These are phyloP conservation scores for Drymodes brunneopygia DNA, from an alignment of 2,113 vertebrate species.

Conservation along the genomic window DNA sequence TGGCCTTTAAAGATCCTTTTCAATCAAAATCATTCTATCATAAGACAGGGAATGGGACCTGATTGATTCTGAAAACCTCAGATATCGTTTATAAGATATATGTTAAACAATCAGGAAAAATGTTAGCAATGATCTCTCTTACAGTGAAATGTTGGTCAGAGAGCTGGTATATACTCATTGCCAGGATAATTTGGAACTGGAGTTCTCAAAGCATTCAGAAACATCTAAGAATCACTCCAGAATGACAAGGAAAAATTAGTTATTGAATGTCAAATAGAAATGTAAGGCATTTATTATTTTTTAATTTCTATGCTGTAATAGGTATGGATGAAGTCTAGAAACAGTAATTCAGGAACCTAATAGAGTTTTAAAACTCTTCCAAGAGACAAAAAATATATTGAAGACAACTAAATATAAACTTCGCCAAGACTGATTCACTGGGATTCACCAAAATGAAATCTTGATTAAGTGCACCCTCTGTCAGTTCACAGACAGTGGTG, in stretches of 20 bases:
- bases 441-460: neutral
- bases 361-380: neutral
- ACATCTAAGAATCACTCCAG: neutral
- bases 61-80: neutral
- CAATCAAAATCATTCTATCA: neutral
- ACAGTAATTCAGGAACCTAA: neutral
- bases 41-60: neutral
- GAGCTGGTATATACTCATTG: neutral
- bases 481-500: rapidly evolving
- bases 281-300: neutral
- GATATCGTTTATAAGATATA: neutral
- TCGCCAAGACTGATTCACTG: neutral
- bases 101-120: neutral
- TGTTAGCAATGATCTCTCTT: neutral
- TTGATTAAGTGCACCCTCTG: neutral
- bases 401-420: neutral
- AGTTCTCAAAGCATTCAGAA: neutral
- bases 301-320: neutral
- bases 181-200: neutral
- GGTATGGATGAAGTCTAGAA: neutral
- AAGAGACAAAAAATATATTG: neutral
- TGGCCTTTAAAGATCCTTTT: neutral
- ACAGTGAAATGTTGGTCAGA: neutral
- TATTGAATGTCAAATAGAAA: neutral
- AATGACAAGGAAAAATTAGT: neutral